Base-by-base conservation (phyloP, 2,888 invertebrate genomes). In the Lithophane semibrunnea region DNA sequence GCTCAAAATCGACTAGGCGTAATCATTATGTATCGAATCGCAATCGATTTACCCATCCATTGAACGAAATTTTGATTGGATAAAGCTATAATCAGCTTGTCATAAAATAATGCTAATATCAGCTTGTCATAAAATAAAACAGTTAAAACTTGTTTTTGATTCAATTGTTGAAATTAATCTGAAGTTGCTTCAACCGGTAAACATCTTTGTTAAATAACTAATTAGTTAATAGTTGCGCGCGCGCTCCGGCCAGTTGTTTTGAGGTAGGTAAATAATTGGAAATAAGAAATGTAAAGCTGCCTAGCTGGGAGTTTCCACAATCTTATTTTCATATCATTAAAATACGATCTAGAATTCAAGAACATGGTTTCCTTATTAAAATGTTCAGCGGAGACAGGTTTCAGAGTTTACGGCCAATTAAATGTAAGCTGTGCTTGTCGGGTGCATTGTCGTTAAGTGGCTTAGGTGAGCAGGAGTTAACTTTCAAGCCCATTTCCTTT, bases 401-500 rank as follows among this genome's bases (percentile, higher is more conserved):
- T 75, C 24, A 56, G 21, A 58, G 73, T 72, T 84, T 82, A 76
- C 21, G 63, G 44, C 70, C 76, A 86, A 84, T 77, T 86, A 84
- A 78, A 65, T 72, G 56, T 73, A 56, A 76, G 66, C 68, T 79
- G 71, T 79, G 75, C 60, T 68, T 77, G 58, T 76, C 85, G 77
- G 72, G 75, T 74, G 72, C 24, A 73, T 86, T 77, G 82, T 82
- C 68, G 75, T 29, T 52, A 71, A 68, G 29, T 56, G 49, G 69
- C 52, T 75, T 68, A 63, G 37, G 52, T 72, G 58, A 61, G 60
- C 83, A 77, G 65, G 69, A 82, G 64, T 72, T 71, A 54, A 72
- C 71, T 74, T 69, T 61, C 47, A 49, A 76, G 61, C 8, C 16
- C 18, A 54, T 58, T 75, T 76, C 61, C 52, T 61, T 52, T 66